Conservation (phyloP, 1,140 invertebrate species). For the Zaprionus kolodkinae region DNA sequence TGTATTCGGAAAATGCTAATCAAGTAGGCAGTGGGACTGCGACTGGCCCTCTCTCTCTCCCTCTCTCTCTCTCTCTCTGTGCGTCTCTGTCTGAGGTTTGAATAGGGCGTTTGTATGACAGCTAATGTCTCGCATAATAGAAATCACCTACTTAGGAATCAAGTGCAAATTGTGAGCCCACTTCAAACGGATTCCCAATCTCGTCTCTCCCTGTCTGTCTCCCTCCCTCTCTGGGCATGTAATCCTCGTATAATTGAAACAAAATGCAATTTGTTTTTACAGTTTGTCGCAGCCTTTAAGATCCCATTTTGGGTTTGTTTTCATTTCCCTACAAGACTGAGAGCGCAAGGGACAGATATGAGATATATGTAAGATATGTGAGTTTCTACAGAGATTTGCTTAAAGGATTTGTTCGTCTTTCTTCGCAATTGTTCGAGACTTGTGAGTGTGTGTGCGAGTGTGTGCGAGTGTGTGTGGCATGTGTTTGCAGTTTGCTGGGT, state of each 20-base stretch:
- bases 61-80: not conserved
- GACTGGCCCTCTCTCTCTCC: not conserved
- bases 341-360: constrained; percentile 23
- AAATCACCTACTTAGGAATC: constrained; percentile 82
- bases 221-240: constrained; percentile 32
- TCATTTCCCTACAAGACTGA: constrained; percentile 68
- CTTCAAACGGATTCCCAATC: constrained; percentile 47
- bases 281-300: constrained; percentile 79
- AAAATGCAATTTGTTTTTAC: constrained; percentile 81
- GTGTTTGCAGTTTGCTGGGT: constrained; percentile 63
- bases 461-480: constrained; percentile 39
- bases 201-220: not conserved
- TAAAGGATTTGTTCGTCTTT: constrained; percentile 62
- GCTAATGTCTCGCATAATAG: constrained; percentile 82
- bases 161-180: constrained; percentile 77
- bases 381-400: constrained; percentile 65
- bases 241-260: constrained; percentile 82
- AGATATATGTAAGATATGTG: constrained; percentile 19
- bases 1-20: constrained; percentile 66
- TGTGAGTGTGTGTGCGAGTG: not conserved
- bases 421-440: not conserved
- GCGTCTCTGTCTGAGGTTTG: constrained; percentile 59
- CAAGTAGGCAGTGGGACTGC: constrained; percentile 51
- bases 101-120: constrained; percentile 81
- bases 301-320: constrained; percentile 79